A percentile compares a stretch with the other conserved stretches of the same genome.
These are phyloP conservation scores for Drosophila pandora DNA, from an alignment of 1,140 invertebrate species.

Conservation along the genomic window DNA sequence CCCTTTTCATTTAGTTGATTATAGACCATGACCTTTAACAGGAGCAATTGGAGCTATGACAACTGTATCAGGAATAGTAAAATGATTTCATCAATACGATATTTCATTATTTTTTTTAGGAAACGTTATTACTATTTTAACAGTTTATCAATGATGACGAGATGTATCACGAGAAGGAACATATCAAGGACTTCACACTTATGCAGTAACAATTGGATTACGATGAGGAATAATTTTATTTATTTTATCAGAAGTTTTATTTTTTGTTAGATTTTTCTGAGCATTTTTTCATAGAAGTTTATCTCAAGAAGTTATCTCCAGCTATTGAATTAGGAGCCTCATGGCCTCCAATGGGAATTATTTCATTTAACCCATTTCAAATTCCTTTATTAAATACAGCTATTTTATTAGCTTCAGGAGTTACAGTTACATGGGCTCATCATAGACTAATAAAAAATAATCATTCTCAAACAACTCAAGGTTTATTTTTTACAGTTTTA, in stretches of 20 bases:
- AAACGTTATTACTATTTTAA: conserved; percentile 84
- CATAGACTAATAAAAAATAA: conserved; percentile 85
- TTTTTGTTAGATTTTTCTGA: conserved; percentile 54
- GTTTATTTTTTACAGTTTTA: conserved; percentile 85
- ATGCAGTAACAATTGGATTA: conserved; percentile 82
- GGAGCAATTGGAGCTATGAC: conserved; percentile 53
- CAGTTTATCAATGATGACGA: conserved; percentile 87
- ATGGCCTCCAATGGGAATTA: conserved; percentile 86
- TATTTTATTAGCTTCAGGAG: conserved; percentile 85
- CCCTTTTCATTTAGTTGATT: conserved; percentile 85
- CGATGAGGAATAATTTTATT: conserved; percentile 60
- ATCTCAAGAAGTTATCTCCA: conserved; percentile 86
- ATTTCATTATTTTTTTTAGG: conserved; percentile 84
- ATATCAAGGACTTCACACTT: conserved; percentile 85
- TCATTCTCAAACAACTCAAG: conserved; percentile 82
- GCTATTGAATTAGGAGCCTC: conserved; percentile 86
- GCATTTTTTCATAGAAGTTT: conserved; percentile 87
- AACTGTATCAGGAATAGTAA: conserved; percentile 54
- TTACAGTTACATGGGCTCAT: conserved; percentile 86
- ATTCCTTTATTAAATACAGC: conserved; percentile 87
- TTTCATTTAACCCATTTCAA: conserved; percentile 86
- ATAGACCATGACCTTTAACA: conserved; percentile 81
- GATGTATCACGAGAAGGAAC: conserved; percentile 86
- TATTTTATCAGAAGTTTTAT: conserved; percentile 51
- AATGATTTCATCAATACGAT: conserved; percentile 84